Evolutionary conservation across 1,140 invertebrate species (phyloP).

Genomic region (Vanessa atalanta): DNA sequence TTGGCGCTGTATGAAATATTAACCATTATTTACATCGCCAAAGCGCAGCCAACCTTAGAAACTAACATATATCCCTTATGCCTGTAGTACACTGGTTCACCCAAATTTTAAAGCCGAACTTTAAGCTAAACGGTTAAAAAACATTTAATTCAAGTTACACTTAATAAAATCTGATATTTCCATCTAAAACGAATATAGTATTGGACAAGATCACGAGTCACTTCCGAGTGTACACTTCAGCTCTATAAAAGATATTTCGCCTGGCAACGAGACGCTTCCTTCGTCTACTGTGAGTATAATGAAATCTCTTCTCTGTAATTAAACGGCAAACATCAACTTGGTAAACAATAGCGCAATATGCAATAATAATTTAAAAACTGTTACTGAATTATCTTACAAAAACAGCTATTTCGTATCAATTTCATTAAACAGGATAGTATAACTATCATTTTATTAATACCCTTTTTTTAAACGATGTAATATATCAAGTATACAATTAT

Average conservation of each 20-base stretch:
- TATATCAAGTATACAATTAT: too few relatives aligned
- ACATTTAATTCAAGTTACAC: too few relatives aligned
- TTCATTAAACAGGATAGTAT: too few relatives aligned
- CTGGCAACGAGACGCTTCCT: background rate
- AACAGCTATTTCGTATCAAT: background rate
- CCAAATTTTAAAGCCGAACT: too few relatives aligned
- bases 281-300: conserved; percentile 9
- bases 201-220: background rate
- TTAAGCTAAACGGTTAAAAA: too few relatives aligned
- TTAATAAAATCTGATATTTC: background rate
- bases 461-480: too few relatives aligned
- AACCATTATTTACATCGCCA: too few relatives aligned
- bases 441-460: too few relatives aligned
- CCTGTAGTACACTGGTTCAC: too few relatives aligned
- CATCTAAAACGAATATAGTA: background rate
- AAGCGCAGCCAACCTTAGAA: too few relatives aligned
- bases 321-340: background rate
- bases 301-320: conserved; percentile 10
- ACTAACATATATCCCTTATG: too few relatives aligned
- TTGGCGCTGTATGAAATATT: too few relatives aligned
- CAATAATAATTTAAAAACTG: conserved; percentile 8
- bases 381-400: conserved; percentile 1
- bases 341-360: conserved; percentile 5
- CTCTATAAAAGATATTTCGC: conserved; percentile 4
- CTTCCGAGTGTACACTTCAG: background rate